phyloP scores from a whole-genome alignment of 2,797 vertebrate species.

The Chelon auratus region DNA sequence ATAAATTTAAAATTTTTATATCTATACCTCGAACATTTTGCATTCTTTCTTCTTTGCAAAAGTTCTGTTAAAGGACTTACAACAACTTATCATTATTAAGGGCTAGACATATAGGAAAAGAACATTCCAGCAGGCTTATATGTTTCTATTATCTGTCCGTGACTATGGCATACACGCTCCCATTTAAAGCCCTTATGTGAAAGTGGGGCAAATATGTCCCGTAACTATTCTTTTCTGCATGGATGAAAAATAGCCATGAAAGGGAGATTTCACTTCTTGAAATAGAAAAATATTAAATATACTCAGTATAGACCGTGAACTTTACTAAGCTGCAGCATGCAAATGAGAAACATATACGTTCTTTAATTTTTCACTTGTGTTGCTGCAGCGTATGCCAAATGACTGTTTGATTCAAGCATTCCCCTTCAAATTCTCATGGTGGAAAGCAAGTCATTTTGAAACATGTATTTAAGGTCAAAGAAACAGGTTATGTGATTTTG shows the following conservation, averaged over 20 bases:
- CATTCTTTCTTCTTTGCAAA: constrained; percentile 17
- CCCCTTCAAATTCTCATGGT: neutral
- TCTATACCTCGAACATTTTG: constrained; percentile 25
- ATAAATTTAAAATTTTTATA: constrained; percentile 19
- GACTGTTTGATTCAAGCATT: constrained; percentile 11
- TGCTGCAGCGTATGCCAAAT: neutral
- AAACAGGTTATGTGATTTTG: neutral
- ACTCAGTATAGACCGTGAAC: constrained; percentile 34
- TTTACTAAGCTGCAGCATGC: constrained; percentile 7
- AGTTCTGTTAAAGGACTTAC: constrained; percentile 21
- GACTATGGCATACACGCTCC: constrained; percentile 21
- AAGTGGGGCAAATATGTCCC: constrained; percentile 36
- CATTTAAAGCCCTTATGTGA: constrained; percentile 38
- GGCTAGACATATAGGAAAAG: constrained; percentile 9
- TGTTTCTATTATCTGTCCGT: constrained; percentile 41
- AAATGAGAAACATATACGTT: constrained; percentile 15
- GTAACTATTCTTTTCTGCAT: constrained; percentile 40
- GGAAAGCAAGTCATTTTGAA: constrained; percentile 21
- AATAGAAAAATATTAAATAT: constrained; percentile 35
- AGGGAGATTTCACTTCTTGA: constrained; percentile 22
- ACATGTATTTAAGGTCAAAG: constrained; percentile 13
- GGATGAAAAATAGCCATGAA: constrained; percentile 30
- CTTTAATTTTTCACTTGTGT: neutral
- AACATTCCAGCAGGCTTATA: constrained; percentile 18
- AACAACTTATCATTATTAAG: constrained; percentile 54